phyloP scores from a whole-genome alignment of 2,888 invertebrate species.

The Schrankia costaestrigalis region DNA sequence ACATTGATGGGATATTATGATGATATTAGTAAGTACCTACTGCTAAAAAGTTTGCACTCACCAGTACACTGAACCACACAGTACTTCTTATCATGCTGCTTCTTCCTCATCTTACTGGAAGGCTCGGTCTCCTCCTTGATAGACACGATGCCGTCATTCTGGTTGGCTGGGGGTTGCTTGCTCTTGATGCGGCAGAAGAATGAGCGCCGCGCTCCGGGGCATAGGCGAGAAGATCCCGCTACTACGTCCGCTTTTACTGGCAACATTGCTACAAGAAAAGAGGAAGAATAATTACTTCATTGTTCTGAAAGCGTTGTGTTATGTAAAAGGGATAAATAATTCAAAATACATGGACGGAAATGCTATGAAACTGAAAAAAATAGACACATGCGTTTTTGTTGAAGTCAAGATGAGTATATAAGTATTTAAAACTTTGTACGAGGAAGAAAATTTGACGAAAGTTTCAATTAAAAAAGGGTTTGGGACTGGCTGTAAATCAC shows the following conservation, averaged over 20 bases:
- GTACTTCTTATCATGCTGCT: constrained; percentile 89
- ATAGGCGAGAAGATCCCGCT: constrained; percentile 87
- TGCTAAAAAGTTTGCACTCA: constrained; percentile 18
- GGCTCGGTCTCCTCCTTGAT: constrained; percentile 88
- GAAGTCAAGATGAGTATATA: too few species aligned
- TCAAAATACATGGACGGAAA: too few species aligned
- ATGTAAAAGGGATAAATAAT: too few species aligned
- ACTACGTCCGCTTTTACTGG: constrained; percentile 93
- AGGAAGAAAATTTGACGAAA: too few species aligned
- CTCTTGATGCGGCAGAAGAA: constrained; percentile 97
- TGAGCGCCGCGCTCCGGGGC: constrained; percentile 93
- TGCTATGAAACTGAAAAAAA: too few species aligned
- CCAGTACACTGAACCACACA: constrained; percentile 94
- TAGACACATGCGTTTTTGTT: too few species aligned
- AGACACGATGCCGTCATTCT: constrained; percentile 16
- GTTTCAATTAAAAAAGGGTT: too few species aligned
- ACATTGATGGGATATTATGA: too few species aligned
- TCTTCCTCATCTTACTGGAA: constrained; percentile 82
- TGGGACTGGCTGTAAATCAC: too few species aligned
- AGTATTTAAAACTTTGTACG: too few species aligned
- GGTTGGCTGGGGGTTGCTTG: constrained; percentile 63
- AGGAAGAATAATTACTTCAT: neutral
- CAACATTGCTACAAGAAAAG: constrained; percentile 86
- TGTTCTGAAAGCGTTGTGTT: too few species aligned
- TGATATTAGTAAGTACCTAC: neutral